Base-by-base conservation (phyloP, 2,113 vertebrate genomes). In the Trematomus loennbergii region DNA sequence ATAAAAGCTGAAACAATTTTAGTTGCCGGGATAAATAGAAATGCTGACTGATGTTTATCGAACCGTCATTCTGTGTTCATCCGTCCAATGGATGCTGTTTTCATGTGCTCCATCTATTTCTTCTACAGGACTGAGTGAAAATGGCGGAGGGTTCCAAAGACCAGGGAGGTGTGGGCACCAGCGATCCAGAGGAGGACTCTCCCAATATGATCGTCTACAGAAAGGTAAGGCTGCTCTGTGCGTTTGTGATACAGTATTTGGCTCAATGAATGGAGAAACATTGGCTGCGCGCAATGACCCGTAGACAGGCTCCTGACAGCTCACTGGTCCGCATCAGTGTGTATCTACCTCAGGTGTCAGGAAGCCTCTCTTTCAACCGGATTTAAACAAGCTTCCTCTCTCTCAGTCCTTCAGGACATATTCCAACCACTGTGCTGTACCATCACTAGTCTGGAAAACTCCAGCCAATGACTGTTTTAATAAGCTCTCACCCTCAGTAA, bases 191-290 rank as follows among this genome's bases (percentile, higher is more conserved):
- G 76, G 97, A 98, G 71, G 97, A 94, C 75, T 97, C 97, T 87
- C 97, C 97, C n/a, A 98, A 99, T 74, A 98, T 97, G 96, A 98
- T 98, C 9, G 97, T 98, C 95, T 98, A 97, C 96, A 96, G 96
- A 93, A 99, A 98, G 95, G 97, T 96, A 97, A 95, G 95, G 12
- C 77, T 50, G 16, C 48, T 29, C 17, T 81, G 1, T 75, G 18
- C 49, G 12, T 49, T 9, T 81, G 75, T 74, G 66, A 33, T 67
- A 18, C 22, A 46, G 54, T 63, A 22, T 78, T n/a, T 18, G 12
- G 2, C n/a, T 22, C 73, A 20, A 36, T 40, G 57, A 68, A 25
- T 57, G 61, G 48, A 55, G 68, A 82, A 75, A 54, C 15, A 46
- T 58, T 79, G 22, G 10, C 72, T 71, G 60, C 13, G 71, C 33